Evolutionary conservation across 2,888 invertebrate genomes (phyloP).

Genomic region (Emmelina monodactyla): DNA sequence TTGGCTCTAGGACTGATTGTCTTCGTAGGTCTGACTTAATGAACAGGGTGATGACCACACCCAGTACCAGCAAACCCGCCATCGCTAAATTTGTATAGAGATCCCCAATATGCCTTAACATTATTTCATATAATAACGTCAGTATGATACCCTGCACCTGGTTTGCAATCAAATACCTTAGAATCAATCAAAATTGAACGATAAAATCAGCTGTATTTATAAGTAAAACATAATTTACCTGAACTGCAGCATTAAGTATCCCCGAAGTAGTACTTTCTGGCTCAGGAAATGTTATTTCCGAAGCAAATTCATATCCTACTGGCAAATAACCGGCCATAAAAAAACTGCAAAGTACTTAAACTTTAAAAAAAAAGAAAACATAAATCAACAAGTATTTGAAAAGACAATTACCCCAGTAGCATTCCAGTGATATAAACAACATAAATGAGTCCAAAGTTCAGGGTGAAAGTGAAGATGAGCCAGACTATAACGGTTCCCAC

Average conservation of each 20-base stretch:
- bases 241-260: constrained; percentile 89
- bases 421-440: constrained; percentile 89
- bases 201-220: too few species aligned
- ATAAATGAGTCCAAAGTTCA: constrained; percentile 77
- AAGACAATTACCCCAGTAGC: constrained; percentile 84
- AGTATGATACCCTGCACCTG: constrained; percentile 82
- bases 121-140: constrained; percentile 76
- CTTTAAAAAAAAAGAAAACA: too few species aligned
- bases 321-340: constrained; percentile 99
- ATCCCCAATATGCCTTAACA: constrained; percentile 72
- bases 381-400: too few species aligned
- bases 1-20: too few species aligned
- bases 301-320: constrained; percentile 97
- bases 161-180: too few species aligned
- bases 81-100: constrained; percentile 84
- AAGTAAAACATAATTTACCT: too few species aligned
- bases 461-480: constrained; percentile 90
- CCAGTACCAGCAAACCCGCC: constrained; percentile 77
- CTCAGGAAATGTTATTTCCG: constrained; percentile 96
- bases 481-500: constrained; percentile 88
- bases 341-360: constrained; percentile 86
- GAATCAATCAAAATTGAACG: too few species aligned
- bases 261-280: constrained; percentile 99
- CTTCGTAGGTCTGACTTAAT: constrained; percentile 83
- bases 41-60: constrained; percentile 80